Evolutionary conservation across 2,113 vertebrate species (phyloP).

Genomic region (Trematomus loennbergii): DNA sequence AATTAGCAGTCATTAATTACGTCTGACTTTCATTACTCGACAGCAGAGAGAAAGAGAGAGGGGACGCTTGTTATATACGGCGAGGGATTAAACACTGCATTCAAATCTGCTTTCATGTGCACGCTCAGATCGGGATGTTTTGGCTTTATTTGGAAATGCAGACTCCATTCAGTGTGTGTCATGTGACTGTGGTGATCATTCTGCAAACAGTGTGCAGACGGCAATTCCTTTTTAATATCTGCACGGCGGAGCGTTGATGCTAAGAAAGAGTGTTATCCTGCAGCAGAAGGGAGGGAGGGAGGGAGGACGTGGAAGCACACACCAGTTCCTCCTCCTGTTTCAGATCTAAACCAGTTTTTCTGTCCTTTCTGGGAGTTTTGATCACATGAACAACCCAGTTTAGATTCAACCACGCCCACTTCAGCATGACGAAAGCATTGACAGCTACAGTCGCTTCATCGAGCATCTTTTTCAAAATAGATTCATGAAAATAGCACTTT

Average conservation of each 20-base stretch:
- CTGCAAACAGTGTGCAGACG: constrained; percentile 13
- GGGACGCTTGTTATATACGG: constrained; percentile 25
- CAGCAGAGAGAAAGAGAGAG: constrained; percentile 32
- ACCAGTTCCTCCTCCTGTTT: background rate
- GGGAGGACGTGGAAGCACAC: constrained; percentile 1
- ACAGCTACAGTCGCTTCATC: no score
- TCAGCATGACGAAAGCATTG: no score
- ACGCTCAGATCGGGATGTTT: no score
- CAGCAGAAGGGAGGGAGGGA: background rate
- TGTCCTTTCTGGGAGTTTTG: no score
- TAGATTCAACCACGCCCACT: no score
- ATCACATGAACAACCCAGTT: no score
- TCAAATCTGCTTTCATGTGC: constrained; percentile 51
- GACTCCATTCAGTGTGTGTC: background rate
- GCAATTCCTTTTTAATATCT: constrained; percentile 44
- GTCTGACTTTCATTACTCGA: constrained; percentile 52
- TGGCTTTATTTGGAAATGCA: constrained; percentile 47
- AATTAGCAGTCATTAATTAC: constrained; percentile 61
- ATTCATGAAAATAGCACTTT: no score
- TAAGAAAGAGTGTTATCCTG: constrained; percentile 16
- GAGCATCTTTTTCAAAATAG: no score
- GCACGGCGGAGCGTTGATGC: background rate
- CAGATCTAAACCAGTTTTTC: background rate
- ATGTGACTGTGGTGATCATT: background rate
- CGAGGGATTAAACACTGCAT: constrained; percentile 47